Percentiles rank a stretch among this genome's conserved stretches.
phyloP scores from a whole-genome alignment of 2,888 invertebrate genomes.

The Palloptera scutellata region DNA sequence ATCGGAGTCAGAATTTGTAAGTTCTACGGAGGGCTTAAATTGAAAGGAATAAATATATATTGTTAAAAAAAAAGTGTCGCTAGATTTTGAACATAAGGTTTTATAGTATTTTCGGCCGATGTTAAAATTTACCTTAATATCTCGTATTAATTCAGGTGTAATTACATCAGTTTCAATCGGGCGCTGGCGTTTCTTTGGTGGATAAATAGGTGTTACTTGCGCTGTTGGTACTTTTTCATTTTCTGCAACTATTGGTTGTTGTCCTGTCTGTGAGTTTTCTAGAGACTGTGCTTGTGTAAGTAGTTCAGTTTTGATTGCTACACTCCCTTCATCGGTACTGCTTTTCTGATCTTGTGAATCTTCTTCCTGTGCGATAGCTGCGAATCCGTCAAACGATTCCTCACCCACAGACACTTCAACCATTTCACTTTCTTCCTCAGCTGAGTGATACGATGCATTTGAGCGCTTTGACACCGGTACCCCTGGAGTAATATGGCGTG shows the following conservation, averaged over 20 bases:
- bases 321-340: conserved; percentile 25
- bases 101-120: too few relatives aligned
- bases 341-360: conserved; percentile 36
- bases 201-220: conserved; percentile 16
- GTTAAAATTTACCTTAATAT: conserved; percentile 34
- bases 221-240: neutral
- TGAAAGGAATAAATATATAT: neutral
- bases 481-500: conserved; percentile 49
- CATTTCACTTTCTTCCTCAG: conserved; percentile 43
- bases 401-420: conserved; percentile 42
- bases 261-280: neutral
- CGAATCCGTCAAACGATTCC: conserved; percentile 45
- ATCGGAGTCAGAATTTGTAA: conserved; percentile 39
- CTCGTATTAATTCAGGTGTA: conserved; percentile 18
- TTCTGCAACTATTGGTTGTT: neutral
- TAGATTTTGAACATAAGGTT: neutral
- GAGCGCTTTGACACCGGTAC: conserved; percentile 44
- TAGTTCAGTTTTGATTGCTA: neutral
- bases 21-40: conserved; percentile 25
- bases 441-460: conserved; percentile 34
- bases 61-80: too few relatives aligned
- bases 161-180: conserved; percentile 13
- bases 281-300: neutral
- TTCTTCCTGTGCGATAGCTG: conserved; percentile 35
- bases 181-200: conserved; percentile 20